phyloP scores from a whole-genome alignment of 2,113 vertebrate genomes.

The Pipa parva region DNA sequence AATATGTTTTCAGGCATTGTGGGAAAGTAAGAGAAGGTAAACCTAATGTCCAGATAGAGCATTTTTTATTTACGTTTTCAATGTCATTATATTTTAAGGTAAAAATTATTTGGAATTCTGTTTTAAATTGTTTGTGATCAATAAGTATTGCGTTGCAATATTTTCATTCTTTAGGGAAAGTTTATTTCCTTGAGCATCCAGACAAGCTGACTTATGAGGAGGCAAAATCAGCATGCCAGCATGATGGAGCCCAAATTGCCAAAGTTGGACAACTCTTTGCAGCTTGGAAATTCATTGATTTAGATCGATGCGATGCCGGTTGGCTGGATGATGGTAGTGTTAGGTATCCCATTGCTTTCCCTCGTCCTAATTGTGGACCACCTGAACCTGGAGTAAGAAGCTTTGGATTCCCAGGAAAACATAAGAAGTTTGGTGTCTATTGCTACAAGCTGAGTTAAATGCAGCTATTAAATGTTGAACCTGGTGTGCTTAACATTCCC shows the following conservation, averaged over 20 bases:
- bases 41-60: too few relatives aligned
- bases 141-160: neutral
- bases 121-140: too few relatives aligned
- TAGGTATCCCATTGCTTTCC: conserved; percentile 76
- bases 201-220: conserved; percentile 72
- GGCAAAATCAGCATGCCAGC: conserved; percentile 70
- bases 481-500: neutral
- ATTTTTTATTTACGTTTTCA: too few relatives aligned
- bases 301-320: conserved; percentile 81
- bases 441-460: conserved; percentile 71
- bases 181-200: conserved; percentile 71
- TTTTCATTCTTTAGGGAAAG: conserved; percentile 58
- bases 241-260: conserved; percentile 65
- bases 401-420: conserved; percentile 75
- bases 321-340: conserved; percentile 87
- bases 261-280: conserved; percentile 85
- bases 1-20: too few relatives aligned
- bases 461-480: neutral
- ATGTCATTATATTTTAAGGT: too few relatives aligned
- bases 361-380: conserved; percentile 73
- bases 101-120: too few relatives aligned
- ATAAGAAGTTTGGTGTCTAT: conserved; percentile 74
- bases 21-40: too few relatives aligned
- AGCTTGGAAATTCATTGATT: conserved; percentile 75
- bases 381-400: conserved; percentile 74